These are phyloP conservation scores for Molossus alvarezi DNA, from an alignment of 2,797 vertebrate species.

Conservation along the genomic window DNA sequence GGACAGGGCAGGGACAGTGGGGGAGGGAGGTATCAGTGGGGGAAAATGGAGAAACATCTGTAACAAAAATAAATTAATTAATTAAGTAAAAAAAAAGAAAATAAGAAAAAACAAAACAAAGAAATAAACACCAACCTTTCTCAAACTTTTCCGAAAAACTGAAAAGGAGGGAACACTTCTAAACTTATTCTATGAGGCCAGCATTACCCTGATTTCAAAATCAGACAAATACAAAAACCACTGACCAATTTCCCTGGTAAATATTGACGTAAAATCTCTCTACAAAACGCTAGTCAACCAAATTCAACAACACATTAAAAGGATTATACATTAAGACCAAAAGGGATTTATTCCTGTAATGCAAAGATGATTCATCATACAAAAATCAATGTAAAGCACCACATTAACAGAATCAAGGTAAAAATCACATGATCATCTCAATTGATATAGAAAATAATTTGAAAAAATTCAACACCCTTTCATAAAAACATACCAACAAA, in stretches of 20 bases:
- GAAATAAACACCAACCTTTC: background rate
- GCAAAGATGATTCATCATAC: background rate
- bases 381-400: background rate
- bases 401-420: background rate
- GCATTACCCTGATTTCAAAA: background rate
- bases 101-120: background rate
- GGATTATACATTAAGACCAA: too few species aligned
- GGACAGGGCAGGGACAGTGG: too few species aligned
- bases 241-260: background rate
- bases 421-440: background rate
- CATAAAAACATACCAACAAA: background rate
- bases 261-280: too few species aligned
- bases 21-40: too few species aligned
- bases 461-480: conserved; percentile 14
- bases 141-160: background rate
- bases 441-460: background rate
- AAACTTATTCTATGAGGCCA: background rate
- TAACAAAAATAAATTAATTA: too few species aligned
- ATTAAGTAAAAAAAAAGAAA: too few species aligned
- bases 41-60: too few species aligned
- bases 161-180: background rate
- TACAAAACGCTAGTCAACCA: too few species aligned
- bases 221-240: conserved; percentile 28
- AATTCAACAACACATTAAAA: too few species aligned
- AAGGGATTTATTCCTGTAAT: background rate